phyloP scores from a whole-genome alignment of 2,888 invertebrate genomes.

The Dryobotodes eremita region DNA sequence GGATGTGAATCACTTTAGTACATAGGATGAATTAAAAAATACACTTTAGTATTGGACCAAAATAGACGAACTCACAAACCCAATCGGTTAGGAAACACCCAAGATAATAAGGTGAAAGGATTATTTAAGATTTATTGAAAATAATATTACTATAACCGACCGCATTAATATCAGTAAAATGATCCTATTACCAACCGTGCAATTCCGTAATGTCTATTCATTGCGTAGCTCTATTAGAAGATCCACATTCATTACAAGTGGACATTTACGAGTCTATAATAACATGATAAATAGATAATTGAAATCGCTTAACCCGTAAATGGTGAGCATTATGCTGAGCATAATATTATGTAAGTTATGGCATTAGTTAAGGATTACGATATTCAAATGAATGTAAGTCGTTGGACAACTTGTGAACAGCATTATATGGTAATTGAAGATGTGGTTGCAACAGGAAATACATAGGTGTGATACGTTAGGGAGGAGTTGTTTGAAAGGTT shows the following conservation, averaged over 20 bases:
- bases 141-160: not conserved
- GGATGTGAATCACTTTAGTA: no score
- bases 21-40: no score
- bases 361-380: slow-evolving; percentile 33
- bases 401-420: slow-evolving; percentile 50
- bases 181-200: no score
- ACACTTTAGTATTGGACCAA: not conserved
- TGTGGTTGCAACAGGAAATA: slow-evolving; percentile 15
- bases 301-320: slow-evolving; percentile 23
- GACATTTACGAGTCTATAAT: slow-evolving; percentile 30
- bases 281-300: slow-evolving; percentile 37
- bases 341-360: slow-evolving; percentile 30
- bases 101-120: not conserved
- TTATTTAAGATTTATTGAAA: not conserved
- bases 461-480: slow-evolving; percentile 32
- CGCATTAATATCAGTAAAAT: no score
- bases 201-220: slow-evolving; percentile 8
- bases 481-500: slow-evolving; percentile 32
- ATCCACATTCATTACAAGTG: not conserved
- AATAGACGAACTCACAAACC: not conserved
- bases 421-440: slow-evolving; percentile 55
- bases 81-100: not conserved
- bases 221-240: slow-evolving; percentile 14
- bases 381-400: slow-evolving; percentile 34
- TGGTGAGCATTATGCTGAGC: slow-evolving; percentile 10